Conservation (phyloP, 2,888 invertebrate species). For the Melinaea menophilus region DNA sequence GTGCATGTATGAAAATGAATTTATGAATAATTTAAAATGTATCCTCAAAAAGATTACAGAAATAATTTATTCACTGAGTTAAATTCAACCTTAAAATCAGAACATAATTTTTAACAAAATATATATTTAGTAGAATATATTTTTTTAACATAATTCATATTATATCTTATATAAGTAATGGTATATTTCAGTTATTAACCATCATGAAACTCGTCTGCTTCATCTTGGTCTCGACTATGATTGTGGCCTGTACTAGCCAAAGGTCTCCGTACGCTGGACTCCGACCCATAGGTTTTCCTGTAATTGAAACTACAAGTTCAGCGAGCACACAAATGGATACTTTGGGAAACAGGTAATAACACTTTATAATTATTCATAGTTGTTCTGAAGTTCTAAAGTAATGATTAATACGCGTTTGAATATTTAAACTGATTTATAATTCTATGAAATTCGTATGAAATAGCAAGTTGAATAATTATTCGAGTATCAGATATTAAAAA, state of each 20-base stretch:
- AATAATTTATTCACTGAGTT: no score
- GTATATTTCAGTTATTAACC: constrained; percentile 31
- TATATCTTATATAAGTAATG: constrained; percentile 14
- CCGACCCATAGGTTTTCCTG: constrained; percentile 75
- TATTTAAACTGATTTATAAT: no score
- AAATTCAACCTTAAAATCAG: no score
- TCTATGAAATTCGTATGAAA: no score
- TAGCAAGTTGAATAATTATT: no score
- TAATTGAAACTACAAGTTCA: constrained; percentile 39
- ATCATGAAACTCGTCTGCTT: constrained; percentile 37
- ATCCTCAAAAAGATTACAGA: no score
- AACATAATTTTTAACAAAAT: no score
- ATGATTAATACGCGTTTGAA: not conserved
- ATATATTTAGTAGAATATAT: no score
- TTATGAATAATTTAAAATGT: no score
- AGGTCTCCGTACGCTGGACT: constrained; percentile 80
- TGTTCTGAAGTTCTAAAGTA: constrained; percentile 6
- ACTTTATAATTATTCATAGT: constrained; percentile 9
- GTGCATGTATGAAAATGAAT: no score
- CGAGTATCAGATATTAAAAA: no score
- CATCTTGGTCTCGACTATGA: constrained; percentile 36
- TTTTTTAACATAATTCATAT: not conserved
- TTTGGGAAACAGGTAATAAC: constrained; percentile 43
- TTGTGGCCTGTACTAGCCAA: constrained; percentile 52
- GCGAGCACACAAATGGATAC: constrained; percentile 21